Conservation (phyloP, 2,888 invertebrate genomes). For the Isoperla grammatica region DNA sequence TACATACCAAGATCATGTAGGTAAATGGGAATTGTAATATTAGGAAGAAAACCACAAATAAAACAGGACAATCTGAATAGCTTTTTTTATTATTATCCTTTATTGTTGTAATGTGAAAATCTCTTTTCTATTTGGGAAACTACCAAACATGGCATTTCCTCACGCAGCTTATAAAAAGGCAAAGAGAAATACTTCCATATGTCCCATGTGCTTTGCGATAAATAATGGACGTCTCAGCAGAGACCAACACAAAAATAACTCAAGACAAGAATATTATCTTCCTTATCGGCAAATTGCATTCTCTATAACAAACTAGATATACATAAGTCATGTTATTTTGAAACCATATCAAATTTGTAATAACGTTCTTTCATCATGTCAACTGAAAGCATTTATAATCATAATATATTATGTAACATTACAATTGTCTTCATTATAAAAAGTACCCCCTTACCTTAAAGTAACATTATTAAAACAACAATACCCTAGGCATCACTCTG, state of each 20-base stretch:
- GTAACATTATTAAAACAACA: constrained; percentile 15
- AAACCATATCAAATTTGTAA: constrained; percentile 1
- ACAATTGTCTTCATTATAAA: not conserved
- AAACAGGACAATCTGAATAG: too few species aligned
- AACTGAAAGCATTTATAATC: constrained; percentile 22
- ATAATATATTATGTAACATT: constrained; percentile 25
- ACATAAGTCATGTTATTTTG: not conserved
- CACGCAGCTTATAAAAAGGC: constrained; percentile 31
- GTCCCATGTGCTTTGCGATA: constrained; percentile 24
- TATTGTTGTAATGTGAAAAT: constrained; percentile 31
- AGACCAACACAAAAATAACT: constrained; percentile 15
- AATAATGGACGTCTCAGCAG: constrained; percentile 20
- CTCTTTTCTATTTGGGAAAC: constrained; percentile 24
- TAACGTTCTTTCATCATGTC: constrained; percentile 14
- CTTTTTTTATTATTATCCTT: constrained; percentile 26
- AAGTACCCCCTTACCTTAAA: not conserved
- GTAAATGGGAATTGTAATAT: too few species aligned
- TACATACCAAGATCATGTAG: too few species aligned
- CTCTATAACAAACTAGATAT: not conserved
- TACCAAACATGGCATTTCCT: constrained; percentile 27
- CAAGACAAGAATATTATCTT: too few species aligned
- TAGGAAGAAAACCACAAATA: constrained; percentile 14
- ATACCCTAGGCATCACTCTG: constrained; percentile 17
- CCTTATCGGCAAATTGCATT: too few species aligned
- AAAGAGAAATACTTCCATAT: constrained; percentile 28